Percentiles rank a stretch among this genome's conserved stretches.
Evolutionary conservation across 1,140 invertebrate genomes (phyloP).

Genomic region (Philotrypesis tridentata): DNA sequence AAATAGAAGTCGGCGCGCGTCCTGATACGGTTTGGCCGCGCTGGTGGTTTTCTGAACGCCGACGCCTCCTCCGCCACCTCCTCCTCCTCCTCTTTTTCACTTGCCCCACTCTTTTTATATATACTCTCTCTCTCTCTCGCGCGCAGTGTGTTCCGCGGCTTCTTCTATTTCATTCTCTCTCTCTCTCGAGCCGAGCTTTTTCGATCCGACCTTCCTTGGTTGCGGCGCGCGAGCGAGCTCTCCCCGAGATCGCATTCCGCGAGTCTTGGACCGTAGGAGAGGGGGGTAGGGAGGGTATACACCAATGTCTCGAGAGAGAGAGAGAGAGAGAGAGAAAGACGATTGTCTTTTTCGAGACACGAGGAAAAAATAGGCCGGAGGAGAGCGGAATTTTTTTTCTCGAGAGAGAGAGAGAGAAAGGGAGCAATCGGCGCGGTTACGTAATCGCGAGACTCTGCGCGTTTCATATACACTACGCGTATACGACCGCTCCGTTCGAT

Average conservation of each 20-base stretch:
- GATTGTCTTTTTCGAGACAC: not conserved
- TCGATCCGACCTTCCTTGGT: conserved; percentile 50
- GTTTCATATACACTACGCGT: too few species aligned
- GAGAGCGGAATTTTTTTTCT: not conserved
- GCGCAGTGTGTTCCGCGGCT: conserved; percentile 13
- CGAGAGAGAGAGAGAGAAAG: too few species aligned
- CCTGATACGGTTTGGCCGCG: conserved; percentile 63
- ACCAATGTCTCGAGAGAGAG: too few species aligned
- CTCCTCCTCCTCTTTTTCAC: too few species aligned
- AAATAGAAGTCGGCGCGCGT: conserved; percentile 68
- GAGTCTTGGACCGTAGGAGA: too few species aligned
- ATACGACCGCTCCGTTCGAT: too few species aligned
- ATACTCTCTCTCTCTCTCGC: conserved; percentile 31
- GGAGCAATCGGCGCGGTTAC: too few species aligned
- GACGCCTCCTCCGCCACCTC: conserved; percentile 58
- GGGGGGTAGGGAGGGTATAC: too few species aligned
- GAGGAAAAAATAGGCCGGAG: not conserved
- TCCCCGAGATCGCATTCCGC: conserved; percentile 34
- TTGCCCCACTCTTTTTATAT: conserved; percentile 28
- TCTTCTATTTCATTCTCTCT: conserved; percentile 49
- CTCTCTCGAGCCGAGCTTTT: conserved; percentile 39
- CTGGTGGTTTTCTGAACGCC: conserved; percentile 62
- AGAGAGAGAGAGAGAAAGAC: not conserved
- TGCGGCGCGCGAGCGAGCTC: not conserved
- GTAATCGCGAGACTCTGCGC: too few species aligned